Evolutionary conservation across 2,888 invertebrate genomes (phyloP).

Genomic region (Tetragonisca angustula): DNA sequence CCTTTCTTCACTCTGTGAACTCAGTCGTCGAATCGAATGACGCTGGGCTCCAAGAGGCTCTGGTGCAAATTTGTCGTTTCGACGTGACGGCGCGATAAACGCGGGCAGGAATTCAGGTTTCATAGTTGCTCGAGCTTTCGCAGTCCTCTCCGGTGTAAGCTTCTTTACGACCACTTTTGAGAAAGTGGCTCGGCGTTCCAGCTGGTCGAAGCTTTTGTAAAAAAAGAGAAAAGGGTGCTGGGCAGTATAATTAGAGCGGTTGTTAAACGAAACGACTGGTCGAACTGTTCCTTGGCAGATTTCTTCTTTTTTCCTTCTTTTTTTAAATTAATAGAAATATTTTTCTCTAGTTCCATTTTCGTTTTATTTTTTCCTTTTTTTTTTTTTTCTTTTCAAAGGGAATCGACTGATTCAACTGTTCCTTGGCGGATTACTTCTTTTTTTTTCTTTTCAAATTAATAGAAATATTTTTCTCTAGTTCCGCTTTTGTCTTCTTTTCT

Average conservation of each 20-base stretch:
- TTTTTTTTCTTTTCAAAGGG: background rate
- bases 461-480: background rate
- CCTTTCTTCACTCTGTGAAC: background rate
- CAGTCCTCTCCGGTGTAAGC: background rate
- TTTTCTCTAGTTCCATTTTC: background rate
- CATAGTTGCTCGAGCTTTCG: conserved; percentile 38
- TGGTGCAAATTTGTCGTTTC: conserved; percentile 47
- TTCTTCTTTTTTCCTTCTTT: too few relatives aligned
- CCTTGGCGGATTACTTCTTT: background rate
- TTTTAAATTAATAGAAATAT: background rate
- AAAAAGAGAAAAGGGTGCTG: background rate
- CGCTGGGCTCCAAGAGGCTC: background rate
- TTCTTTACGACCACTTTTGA: conserved; percentile 37
- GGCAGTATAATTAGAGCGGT: background rate
- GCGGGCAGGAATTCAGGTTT: conserved; percentile 26
- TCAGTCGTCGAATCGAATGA: background rate
- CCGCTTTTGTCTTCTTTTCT: too few relatives aligned
- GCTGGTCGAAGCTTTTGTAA: background rate
- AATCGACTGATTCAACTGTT: background rate
- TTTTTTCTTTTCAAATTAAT: background rate
- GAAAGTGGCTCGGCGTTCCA: conserved; percentile 12
- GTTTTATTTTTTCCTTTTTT: too few relatives aligned
- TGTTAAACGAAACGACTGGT: background rate
- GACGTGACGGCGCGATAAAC: conserved; percentile 41
- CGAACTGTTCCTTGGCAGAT: too few relatives aligned